phyloP scores from a whole-genome alignment of 2,888 invertebrate genomes.

The Apantesis nais region DNA sequence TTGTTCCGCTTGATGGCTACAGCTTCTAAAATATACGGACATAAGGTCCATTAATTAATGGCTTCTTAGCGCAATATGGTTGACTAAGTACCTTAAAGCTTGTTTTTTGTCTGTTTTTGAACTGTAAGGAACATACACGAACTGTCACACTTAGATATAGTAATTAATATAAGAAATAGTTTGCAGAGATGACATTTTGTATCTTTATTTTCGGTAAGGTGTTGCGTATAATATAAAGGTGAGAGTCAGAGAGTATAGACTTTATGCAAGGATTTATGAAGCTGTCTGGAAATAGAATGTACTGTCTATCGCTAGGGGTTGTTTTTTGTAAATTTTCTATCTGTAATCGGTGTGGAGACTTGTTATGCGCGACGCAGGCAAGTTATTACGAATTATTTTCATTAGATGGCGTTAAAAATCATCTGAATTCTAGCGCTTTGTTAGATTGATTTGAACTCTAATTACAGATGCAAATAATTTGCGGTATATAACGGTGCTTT shows the following conservation, averaged over 20 bases:
- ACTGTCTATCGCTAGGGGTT: too few species aligned
- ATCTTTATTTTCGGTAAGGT: background rate
- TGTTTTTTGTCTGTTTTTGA: background rate
- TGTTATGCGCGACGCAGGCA: background rate
- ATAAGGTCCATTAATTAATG: background rate
- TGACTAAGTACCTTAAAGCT: background rate
- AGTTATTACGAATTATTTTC: background rate
- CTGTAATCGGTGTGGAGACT: background rate
- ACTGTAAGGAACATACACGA: background rate
- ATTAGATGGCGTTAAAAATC: background rate
- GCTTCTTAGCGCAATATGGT: background rate
- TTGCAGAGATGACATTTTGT: background rate
- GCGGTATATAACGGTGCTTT: background rate
- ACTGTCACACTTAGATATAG: background rate
- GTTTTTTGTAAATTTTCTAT: too few species aligned
- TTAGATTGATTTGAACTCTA: background rate
- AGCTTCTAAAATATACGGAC: background rate
- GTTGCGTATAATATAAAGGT: background rate
- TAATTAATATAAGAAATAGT: background rate
- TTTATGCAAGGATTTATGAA: background rate
- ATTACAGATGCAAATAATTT: background rate
- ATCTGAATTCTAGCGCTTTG: background rate
- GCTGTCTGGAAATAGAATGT: background rate
- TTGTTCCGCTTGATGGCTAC: background rate
- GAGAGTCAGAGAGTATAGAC: background rate